phyloP scores from a whole-genome alignment of 2,113 vertebrate species.

The Gopherus evgoodei region DNA sequence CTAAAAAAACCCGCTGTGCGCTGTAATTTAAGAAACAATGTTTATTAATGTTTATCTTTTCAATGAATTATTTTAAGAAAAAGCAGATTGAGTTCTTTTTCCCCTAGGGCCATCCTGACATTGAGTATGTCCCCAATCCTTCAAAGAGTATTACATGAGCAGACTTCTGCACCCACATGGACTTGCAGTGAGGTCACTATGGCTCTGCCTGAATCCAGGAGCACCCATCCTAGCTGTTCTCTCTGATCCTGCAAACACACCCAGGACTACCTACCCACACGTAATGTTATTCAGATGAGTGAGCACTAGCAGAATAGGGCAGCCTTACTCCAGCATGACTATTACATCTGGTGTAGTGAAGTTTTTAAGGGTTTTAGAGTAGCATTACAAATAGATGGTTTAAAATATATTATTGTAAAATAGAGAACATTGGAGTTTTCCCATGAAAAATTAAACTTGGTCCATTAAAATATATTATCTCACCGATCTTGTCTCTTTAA shows the following conservation, averaged over 20 bases:
- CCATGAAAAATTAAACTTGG: background rate
- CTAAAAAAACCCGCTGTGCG: background rate
- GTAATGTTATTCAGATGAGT: background rate
- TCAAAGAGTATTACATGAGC: background rate
- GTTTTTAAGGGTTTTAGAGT: background rate
- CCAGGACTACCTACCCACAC: background rate
- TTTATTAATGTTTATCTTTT: background rate
- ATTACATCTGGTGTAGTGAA: accelerated
- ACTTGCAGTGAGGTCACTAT: background rate
- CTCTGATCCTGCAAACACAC: accelerated
- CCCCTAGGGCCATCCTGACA: background rate
- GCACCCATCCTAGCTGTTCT: background rate
- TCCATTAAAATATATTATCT: background rate
- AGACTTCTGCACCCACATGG: accelerated
- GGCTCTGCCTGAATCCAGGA: accelerated
- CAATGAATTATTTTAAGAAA: background rate
- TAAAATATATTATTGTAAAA: background rate
- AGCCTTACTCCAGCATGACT: background rate
- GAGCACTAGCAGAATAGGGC: background rate
- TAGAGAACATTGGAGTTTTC: background rate
- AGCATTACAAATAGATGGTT: background rate
- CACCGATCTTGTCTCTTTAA: background rate
- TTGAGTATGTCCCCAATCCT: accelerated
- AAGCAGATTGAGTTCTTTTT: background rate
- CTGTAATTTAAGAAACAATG: background rate